Conservation (phyloP, 2,113 vertebrate genomes). For the Chiloscyllium plagiosum region DNA sequence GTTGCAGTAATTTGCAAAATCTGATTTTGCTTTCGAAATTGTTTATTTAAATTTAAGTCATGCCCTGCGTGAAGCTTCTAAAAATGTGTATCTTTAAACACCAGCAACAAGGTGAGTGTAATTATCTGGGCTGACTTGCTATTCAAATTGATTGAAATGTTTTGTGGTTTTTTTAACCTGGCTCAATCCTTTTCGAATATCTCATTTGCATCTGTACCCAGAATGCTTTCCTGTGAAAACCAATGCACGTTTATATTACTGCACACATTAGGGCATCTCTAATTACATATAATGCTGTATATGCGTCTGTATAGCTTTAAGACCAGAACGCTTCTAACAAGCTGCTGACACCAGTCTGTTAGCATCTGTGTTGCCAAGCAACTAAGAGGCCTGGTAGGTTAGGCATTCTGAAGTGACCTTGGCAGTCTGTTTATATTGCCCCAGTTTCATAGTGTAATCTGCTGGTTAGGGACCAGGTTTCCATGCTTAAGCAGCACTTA, state of each 20-base stretch:
- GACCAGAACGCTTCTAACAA: not conserved
- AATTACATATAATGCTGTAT: constrained; percentile 4
- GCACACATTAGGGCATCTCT: not conserved
- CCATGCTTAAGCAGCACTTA: not conserved
- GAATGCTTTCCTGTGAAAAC: not conserved
- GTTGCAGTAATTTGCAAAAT: constrained; percentile 27
- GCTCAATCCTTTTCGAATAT: not conserved
- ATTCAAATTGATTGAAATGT: constrained; percentile 28
- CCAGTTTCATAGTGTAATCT: not conserved
- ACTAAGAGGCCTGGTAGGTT: not conserved
- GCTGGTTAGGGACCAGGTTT: not conserved
- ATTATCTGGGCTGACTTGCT: constrained; percentile 1
- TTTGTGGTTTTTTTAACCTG: constrained; percentile 1
- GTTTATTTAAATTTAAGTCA: constrained; percentile 11
- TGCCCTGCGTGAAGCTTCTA: not conserved
- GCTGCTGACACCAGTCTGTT: constrained; percentile 23
- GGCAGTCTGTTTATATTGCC: constrained; percentile 18
- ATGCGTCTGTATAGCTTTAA: not conserved
- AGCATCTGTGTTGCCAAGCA: constrained; percentile 28
- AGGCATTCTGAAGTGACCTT: constrained; percentile 19
- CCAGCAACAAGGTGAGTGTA: constrained; percentile 7
- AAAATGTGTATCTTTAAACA: not conserved
- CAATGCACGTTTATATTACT: not conserved
- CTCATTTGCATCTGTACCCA: not conserved
- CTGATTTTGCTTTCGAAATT: not conserved